Base-by-base conservation (phyloP, 2,888 invertebrate species). In the Nomada goodeniana region DNA sequence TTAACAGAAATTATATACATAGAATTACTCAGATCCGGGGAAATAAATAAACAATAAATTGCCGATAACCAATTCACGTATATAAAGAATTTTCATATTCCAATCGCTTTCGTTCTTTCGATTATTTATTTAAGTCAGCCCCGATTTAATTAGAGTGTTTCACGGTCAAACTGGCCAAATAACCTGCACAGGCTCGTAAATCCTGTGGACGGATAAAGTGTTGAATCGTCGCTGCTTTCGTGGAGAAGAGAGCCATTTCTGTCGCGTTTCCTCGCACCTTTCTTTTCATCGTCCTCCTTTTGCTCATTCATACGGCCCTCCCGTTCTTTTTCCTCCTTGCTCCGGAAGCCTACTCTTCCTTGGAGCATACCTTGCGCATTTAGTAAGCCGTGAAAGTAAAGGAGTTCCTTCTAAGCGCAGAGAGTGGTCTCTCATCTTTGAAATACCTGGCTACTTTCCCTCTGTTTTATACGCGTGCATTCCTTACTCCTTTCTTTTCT, bases 391-490 rank as follows among this genome's bases (percentile, higher is more conserved):
- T 75, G 71, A 85, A 80, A 76, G 80, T 71, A 72, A 82, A 87
- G 61, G 82, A 84, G 78, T 86, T 82, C 78, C 83, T 82, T 72
- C 80, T 77, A 77, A 85, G 78, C 78, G 78, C 78, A 82, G 85
- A 82, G 85, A 87, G 86, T 87, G 88, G 80, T 87, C 88, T 84
- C 83, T 87, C 85, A 85, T 83, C 85, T 87, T 87, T 87, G 74
- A 87, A 87, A 85, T 80, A 82, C 76, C 74, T 70, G 70, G 72
- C 80, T 77, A 77, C 74, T 84, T 84, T 79, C 80, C 60, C 71
- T 73, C 77, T 76, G 73, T 75, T 59, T 65, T 71, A 64, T 63
- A 75, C 75, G 61, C 81, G 65, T 55, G 55, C 77, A 65, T 63
- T 77, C 77, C 53, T 18, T 42, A 10, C 55, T 68, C 23, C 61